Percentiles rank a stretch among this genome's conserved stretches.
These are phyloP conservation scores for Ceratina australensis DNA, from an alignment of 1,140 invertebrate species.

Conservation along the genomic window DNA sequence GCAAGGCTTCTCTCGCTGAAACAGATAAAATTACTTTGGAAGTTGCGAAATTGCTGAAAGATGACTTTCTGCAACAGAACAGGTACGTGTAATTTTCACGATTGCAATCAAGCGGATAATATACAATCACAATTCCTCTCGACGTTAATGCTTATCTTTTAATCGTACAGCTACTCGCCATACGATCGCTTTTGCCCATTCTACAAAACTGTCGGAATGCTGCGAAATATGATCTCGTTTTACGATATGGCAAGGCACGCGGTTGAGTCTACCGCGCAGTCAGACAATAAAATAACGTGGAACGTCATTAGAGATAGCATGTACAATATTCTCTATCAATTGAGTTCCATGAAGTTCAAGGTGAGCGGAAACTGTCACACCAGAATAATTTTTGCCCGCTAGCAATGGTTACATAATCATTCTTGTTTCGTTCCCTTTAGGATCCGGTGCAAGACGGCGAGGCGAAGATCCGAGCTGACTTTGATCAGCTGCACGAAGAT, in stretches of 20 bases:
- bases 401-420: neutral
- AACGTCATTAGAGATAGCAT: constrained; percentile 97
- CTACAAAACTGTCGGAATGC: constrained; percentile 99
- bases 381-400: neutral
- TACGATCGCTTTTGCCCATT: constrained; percentile 99
- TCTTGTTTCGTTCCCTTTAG: constrained; percentile 78
- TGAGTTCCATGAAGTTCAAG: constrained; percentile 99
- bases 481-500: constrained; percentile 96
- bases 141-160: constrained; percentile 14
- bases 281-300: constrained; percentile 99
- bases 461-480: constrained; percentile 97
- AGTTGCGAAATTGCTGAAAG: constrained; percentile 98
- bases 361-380: constrained; percentile 77
- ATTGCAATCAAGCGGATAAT: too few species aligned
- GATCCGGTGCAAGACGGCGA: constrained; percentile 99
- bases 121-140: too few species aligned
- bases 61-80: constrained; percentile 99
- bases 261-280: constrained; percentile 98
- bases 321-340: constrained; percentile 97
- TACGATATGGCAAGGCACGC: constrained; percentile 99
- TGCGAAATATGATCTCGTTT: constrained; percentile 99
- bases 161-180: constrained; percentile 90
- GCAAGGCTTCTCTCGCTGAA: constrained; percentile 99
- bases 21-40: constrained; percentile 99
- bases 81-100: constrained; percentile 79